Conservation (phyloP, 2,113 vertebrate species). For the Spizaetus ornatus region DNA sequence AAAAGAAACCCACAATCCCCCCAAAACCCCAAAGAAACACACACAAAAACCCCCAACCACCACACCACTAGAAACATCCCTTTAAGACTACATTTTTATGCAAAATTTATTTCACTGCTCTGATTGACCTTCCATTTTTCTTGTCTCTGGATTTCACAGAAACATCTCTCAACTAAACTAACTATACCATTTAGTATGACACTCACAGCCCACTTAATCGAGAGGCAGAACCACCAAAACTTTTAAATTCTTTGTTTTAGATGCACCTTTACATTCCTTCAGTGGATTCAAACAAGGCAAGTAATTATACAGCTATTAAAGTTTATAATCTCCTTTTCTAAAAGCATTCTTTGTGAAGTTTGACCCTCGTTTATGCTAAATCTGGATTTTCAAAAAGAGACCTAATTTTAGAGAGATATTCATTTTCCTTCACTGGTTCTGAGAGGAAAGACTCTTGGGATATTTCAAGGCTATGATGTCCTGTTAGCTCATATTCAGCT, state of each 20-base stretch:
- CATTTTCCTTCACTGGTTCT: not conserved
- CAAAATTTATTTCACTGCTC: not conserved
- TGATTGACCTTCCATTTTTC: not conserved
- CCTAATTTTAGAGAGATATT: not conserved
- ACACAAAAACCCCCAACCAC: not conserved
- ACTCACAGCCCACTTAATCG: not conserved
- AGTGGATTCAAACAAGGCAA: not conserved
- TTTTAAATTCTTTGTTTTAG: not conserved
- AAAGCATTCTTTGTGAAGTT: not conserved
- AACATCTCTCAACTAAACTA: not conserved
- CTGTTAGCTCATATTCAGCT: not conserved
- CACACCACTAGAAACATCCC: not conserved
- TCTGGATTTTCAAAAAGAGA: not conserved
- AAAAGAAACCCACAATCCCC: no score
- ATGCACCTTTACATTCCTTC: not conserved
- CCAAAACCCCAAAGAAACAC: not conserved
- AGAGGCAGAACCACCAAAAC: not conserved
- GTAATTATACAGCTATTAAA: not conserved
- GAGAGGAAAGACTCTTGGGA: not conserved
- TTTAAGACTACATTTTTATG: not conserved
- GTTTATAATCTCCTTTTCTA: not conserved
- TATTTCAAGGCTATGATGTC: not conserved
- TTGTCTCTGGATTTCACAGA: not conserved
- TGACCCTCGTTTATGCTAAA: not conserved
- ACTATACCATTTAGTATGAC: not conserved